These are phyloP conservation scores for Babylonia areolata DNA, from an alignment of 1,140 invertebrate genomes.

Conservation along the genomic window DNA sequence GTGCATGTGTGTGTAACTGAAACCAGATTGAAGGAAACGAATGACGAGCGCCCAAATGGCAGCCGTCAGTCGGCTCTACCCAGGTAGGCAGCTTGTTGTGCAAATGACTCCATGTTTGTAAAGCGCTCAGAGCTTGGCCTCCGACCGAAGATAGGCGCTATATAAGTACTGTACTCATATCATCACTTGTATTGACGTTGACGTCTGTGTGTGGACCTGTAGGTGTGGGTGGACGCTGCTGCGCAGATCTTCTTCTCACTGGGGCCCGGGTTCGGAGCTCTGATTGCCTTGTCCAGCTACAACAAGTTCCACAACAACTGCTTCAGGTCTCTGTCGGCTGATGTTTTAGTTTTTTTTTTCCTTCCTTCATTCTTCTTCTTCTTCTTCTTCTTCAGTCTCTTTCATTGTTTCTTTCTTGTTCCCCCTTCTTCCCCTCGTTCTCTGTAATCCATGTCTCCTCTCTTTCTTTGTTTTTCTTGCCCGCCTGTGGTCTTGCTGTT, in stretches of 20 bases:
- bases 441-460: background rate
- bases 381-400: background rate
- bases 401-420: background rate
- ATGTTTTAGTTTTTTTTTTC: background rate
- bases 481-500: background rate
- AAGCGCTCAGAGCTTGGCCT: no score
- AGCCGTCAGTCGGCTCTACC: no score
- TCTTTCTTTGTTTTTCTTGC: constrained; percentile 17
- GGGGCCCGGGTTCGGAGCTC: constrained; percentile 80
- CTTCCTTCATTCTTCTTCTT: background rate
- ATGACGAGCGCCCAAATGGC: no score
- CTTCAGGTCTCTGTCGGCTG: constrained; percentile 52
- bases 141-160: no score
- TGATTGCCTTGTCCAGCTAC: constrained; percentile 77
- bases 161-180: no score
- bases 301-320: constrained; percentile 76
- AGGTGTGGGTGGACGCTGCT: constrained; percentile 94
- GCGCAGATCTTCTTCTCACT: constrained; percentile 91
- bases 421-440: background rate
- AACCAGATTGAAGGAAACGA: no score
- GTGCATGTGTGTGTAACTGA: no score
- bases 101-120: no score
- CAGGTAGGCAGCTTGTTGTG: no score
- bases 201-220: constrained; percentile 21
- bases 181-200: no score